Conservation (phyloP, 2,888 invertebrate species). For the Leptinotarsa juncta region DNA sequence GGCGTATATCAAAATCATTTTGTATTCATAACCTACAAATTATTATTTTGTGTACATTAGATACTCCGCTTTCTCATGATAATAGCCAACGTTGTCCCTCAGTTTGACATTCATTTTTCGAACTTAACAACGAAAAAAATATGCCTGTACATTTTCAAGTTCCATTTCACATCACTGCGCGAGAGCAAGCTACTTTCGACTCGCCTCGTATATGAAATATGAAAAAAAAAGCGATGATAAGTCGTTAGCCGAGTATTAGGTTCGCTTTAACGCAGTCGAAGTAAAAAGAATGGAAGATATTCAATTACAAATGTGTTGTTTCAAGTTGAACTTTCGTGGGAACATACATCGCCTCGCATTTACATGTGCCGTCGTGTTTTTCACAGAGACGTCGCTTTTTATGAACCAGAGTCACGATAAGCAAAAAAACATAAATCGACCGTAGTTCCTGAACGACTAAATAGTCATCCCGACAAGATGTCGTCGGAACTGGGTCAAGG, state of each 20-base stretch:
- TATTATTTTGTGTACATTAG: too few relatives aligned
- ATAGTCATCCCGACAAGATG: neutral
- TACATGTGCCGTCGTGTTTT: slow-evolving; percentile 4
- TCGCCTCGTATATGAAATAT: neutral
- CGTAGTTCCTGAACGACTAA: neutral
- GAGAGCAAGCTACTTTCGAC: neutral
- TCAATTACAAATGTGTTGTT: slow-evolving; percentile 32
- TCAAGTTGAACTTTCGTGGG: slow-evolving; percentile 35
- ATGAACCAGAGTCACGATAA: neutral
- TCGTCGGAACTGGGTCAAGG: neutral
- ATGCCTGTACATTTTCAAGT: too few relatives aligned
- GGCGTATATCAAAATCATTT: too few relatives aligned
- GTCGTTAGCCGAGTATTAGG: neutral
- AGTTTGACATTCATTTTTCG: too few relatives aligned
- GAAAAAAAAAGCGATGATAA: slow-evolving; percentile 10
- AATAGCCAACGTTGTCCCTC: too few relatives aligned
- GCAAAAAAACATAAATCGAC: slow-evolving; percentile 10
- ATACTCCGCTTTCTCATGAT: too few relatives aligned
- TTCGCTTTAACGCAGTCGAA: neutral
- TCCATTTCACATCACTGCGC: too few relatives aligned
- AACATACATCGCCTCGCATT: slow-evolving; percentile 12
- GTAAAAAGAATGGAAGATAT: slow-evolving; percentile 28
- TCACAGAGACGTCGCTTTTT: slow-evolving; percentile 3
- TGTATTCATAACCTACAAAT: too few relatives aligned
- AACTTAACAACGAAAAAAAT: too few relatives aligned